Conservation (phyloP, 2,113 vertebrate genomes). For the Thoracochromis brauschi region DNA sequence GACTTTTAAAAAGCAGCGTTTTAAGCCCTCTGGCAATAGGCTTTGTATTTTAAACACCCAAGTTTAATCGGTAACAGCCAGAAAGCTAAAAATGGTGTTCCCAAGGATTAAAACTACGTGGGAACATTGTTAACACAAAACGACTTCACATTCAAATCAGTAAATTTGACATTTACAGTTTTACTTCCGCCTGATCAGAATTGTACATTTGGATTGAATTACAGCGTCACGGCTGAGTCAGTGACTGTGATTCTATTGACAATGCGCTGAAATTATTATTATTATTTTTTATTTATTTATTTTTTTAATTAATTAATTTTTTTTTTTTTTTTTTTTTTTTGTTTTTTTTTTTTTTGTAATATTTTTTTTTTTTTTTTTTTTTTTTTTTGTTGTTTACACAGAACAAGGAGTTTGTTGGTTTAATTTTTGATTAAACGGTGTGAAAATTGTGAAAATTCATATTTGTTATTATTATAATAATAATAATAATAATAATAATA, state of each 20-base stretch:
- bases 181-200: neutral
- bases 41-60: neutral
- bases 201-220: neutral
- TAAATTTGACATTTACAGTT: neutral
- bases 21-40: neutral
- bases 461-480: neutral
- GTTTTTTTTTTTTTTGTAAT: too few relatives aligned
- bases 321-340: too few relatives aligned
- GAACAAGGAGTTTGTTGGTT: neutral
- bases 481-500: fast-evolving
- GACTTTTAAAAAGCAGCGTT: neutral
- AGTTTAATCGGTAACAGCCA: neutral
- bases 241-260: neutral
- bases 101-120: neutral
- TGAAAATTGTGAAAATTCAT: neutral
- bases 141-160: neutral
- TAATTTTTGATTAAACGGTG: neutral
- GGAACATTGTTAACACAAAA: neutral
- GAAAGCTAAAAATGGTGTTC: neutral
- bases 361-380: too few relatives aligned
- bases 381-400: neutral
- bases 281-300: too few relatives aligned
- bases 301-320: too few relatives aligned
- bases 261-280: neutral
- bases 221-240: fast-evolving